phyloP scores from a whole-genome alignment of 2,113 vertebrate species.

The Sinocyclocheilus maitianheensis region DNA sequence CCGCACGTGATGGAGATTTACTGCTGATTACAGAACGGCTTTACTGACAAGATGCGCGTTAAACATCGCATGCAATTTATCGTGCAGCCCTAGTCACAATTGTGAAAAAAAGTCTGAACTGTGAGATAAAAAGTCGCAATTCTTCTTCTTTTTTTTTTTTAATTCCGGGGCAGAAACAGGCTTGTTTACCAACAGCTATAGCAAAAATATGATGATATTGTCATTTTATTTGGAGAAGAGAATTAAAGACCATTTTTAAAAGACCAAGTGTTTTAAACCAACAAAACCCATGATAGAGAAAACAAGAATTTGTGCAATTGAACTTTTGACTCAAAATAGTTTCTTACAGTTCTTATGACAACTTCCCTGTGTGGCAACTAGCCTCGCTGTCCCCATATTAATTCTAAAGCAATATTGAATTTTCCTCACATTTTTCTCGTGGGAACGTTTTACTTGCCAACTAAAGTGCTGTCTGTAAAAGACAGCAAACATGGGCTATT shows the following conservation, averaged over 20 bases:
- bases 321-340: not conserved
- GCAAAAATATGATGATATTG: too few species aligned
- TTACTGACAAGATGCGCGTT: too few species aligned
- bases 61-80: too few species aligned
- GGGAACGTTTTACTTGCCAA: slow-evolving; percentile 1
- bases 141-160: too few species aligned
- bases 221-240: not conserved
- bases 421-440: not conserved
- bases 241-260: not conserved
- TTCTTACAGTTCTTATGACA: not conserved
- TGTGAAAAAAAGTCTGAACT: too few species aligned
- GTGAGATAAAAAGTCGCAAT: too few species aligned
- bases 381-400: not conserved
- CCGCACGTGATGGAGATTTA: too few species aligned
- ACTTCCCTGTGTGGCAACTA: not conserved
- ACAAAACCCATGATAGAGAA: not conserved
- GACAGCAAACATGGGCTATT: slow-evolving; percentile 21
- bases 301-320: not conserved
- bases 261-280: not conserved
- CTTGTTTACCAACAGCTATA: too few species aligned
- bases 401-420: not conserved
- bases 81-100: too few species aligned
- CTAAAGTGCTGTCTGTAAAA: slow-evolving; percentile 23
- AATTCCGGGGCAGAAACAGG: too few species aligned
- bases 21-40: too few species aligned